These are phyloP conservation scores for Sitobion miscanthi DNA, from an alignment of 1,140 invertebrate genomes.

Conservation along the genomic window DNA sequence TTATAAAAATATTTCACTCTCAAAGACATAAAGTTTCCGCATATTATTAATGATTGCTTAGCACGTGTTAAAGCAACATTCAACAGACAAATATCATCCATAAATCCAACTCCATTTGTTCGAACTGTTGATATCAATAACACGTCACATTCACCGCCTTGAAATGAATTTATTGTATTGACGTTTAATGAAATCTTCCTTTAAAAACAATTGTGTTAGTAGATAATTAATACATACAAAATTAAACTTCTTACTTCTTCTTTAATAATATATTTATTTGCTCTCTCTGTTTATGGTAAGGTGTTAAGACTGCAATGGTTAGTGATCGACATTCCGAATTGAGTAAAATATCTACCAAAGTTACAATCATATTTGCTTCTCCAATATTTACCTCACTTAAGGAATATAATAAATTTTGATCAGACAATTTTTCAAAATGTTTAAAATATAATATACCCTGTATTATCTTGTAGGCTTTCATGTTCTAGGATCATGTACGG, in stretches of 20 bases:
- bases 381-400: constrained; percentile 47
- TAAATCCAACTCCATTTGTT: constrained; percentile 76
- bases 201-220: background rate
- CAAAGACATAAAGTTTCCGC: constrained; percentile 72
- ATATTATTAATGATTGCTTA: constrained; percentile 71
- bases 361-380: constrained; percentile 43
- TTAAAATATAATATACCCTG: constrained; percentile 38
- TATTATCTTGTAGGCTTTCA: constrained; percentile 59
- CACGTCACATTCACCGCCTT: constrained; percentile 89
- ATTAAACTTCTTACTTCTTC: constrained; percentile 28
- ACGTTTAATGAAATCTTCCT: constrained; percentile 65
- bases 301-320: constrained; percentile 26
- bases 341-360: background rate
- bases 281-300: constrained; percentile 53
- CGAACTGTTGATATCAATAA: constrained; percentile 88
- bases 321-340: constrained; percentile 31
- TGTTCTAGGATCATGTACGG: constrained; percentile 69
- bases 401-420: background rate
- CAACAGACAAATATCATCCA: constrained; percentile 74
- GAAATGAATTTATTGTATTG: constrained; percentile 89
- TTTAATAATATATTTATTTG: constrained; percentile 7
- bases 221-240: background rate
- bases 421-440: background rate
- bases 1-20: constrained; percentile 63
- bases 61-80: constrained; percentile 86